Evolutionary conservation across 2,888 invertebrate species (phyloP), one percentile per base, ranked within the genome.

Genomic region (Sarcophaga carnaria): DNA sequence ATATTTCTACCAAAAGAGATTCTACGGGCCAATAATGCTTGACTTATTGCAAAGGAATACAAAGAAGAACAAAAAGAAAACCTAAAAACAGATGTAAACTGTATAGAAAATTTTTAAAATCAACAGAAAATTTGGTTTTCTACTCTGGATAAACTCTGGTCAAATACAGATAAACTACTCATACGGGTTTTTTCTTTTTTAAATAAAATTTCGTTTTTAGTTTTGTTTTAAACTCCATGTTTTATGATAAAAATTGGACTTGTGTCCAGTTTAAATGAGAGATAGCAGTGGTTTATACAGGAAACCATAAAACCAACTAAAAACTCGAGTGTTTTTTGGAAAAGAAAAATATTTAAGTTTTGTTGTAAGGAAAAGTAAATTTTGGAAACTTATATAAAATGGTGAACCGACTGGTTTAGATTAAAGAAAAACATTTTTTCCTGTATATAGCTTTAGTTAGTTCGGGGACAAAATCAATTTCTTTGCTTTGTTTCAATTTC

Each of bases 261-360:
- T 37, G 37, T 37, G 8, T 37, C 62, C 60, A 64, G 72, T 78
- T 82, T 82, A 71, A 69, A 83, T 85, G 77, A 25, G 25, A 25
- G 25, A 25, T 25, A 25, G 25, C 25, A 25, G 25, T 25, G 78
- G 77, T 81, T 78, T 83, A 79, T 49, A 79, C 47, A 69, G 80
- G 80, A 83, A 88, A 83, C 85, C 80, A 83, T 86, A 87, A 88
- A 88, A 82, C 5, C 85, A 85, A 89, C 85, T 84, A 88, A 75
- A 37, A 86, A 89, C 83, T 88, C 82, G 85, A 85, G 84, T 86
- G 86, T 86, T 87, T 86, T 84, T 80, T 86, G 37, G 10, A 79
- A 80, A 85, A 85, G 84, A 86, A 85, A 66, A 88, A 87, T 88
- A 86, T 80, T 83, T 83, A 87, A 75, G 59, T 47, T 79, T 10